Evolutionary conservation across 2,888 invertebrate genomes (phyloP).

Genomic region (Leptopilina myrica): DNA sequence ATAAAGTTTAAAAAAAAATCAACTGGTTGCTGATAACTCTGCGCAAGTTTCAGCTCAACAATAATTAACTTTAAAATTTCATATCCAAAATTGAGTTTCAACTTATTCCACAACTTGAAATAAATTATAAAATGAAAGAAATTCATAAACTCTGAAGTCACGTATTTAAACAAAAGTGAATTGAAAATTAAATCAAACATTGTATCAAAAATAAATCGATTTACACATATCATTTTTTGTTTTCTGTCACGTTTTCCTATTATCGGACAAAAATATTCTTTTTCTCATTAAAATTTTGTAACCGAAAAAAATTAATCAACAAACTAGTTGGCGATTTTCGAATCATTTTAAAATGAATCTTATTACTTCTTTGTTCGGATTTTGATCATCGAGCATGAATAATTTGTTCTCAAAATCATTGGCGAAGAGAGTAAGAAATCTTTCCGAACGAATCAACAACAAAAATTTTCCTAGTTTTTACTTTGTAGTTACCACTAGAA

Average conservation of each 20-base stretch:
- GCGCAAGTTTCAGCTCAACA: no score
- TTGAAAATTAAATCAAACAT: slow-evolving; percentile 16
- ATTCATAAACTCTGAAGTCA: background rate
- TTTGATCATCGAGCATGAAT: slow-evolving; percentile 15
- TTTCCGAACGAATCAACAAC: background rate
- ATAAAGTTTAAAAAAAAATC: no score
- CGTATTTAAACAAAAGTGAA: background rate
- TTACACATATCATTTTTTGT: background rate
- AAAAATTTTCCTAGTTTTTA: no score
- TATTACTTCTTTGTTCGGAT: background rate
- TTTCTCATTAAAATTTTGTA: background rate
- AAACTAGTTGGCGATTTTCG: background rate
- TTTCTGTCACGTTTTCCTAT: background rate
- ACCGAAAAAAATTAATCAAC: background rate
- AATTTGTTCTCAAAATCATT: background rate
- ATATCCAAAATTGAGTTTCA: no score
- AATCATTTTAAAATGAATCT: background rate
- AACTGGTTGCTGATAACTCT: no score
- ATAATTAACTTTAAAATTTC: no score
- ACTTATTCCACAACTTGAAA: no score
- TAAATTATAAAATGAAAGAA: no score
- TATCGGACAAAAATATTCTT: background rate
- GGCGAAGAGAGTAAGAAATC: background rate
- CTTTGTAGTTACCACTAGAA: no score
- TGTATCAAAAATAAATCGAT: background rate